Conservation (phyloP, 2,797 vertebrate genomes). For the Brachyrhaphis roseni region DNA sequence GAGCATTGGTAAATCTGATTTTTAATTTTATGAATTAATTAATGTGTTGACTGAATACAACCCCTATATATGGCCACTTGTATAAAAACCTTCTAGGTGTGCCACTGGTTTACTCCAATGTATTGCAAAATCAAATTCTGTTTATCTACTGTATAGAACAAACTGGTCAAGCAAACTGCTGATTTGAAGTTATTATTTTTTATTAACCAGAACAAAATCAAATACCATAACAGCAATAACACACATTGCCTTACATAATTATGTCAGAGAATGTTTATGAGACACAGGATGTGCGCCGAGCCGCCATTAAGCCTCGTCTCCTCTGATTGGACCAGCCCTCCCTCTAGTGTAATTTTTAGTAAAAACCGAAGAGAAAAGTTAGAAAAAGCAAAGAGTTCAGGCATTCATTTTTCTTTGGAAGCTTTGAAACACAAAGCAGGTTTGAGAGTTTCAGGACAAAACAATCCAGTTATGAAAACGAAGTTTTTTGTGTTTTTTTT, state of each 20-base stretch:
- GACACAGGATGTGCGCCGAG: slow-evolving; percentile 63
- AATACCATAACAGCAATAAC: slow-evolving; percentile 78
- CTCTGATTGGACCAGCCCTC: slow-evolving; percentile 59
- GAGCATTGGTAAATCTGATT: too few relatives aligned
- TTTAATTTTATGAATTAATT: too few relatives aligned
- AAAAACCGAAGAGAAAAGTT: slow-evolving; percentile 55
- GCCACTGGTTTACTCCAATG: neutral
- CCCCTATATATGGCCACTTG: too few relatives aligned
- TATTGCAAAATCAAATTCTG: neutral
- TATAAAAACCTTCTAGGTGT: too few relatives aligned
- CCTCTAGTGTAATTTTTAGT: slow-evolving; percentile 63
- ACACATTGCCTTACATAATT: slow-evolving; percentile 75
- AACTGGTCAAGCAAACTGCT: slow-evolving; percentile 17
- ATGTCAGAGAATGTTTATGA: slow-evolving; percentile 74
- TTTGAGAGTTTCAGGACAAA: slow-evolving; percentile 55
- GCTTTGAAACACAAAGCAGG: slow-evolving; percentile 62
- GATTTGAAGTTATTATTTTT: slow-evolving; percentile 77
- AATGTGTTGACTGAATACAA: too few relatives aligned
- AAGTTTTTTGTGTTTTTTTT: slow-evolving; percentile 58
- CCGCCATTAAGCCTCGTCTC: slow-evolving; percentile 60
- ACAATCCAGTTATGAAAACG: slow-evolving; percentile 63
- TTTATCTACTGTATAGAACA: neutral
- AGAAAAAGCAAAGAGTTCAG: slow-evolving; percentile 49
- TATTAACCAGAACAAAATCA: slow-evolving; percentile 81
- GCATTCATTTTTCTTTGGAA: slow-evolving; percentile 73